Evolutionary conservation across 2,888 invertebrate genomes (phyloP), one percentile per base, ranked within the genome.

Genomic region (Malthinus seriepunctatus): DNA sequence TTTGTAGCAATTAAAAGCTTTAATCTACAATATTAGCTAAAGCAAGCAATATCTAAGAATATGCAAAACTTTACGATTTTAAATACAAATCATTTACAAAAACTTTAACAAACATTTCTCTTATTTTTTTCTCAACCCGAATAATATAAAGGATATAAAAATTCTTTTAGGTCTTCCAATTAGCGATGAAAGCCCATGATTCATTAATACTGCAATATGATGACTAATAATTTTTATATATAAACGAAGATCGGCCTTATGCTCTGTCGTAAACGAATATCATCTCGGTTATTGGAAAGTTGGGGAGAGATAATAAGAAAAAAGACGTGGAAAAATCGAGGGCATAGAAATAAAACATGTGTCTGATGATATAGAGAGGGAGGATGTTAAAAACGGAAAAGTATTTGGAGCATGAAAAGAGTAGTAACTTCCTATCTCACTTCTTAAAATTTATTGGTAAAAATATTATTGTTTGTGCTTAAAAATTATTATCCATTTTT

Each of bases 301-400:
- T 67, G 67, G 66, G 64, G 62, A 56, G 63, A 67, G 66, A 69
- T 68, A 69, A 68, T 67, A 68, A 70, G 67, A 65, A 66, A 64
- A 67, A 63, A 67, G 65, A 69, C 63, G 66, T 58, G 64, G 58
- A 64, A 63, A 63, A 67, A 62, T 58, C 63, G 66, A 62, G 56
- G 63, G 65, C 65, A 65, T 60, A 62, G 72, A 73, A 71, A 71
- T 73, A 73, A 73, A 73, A 72, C 72, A 73, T 72, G 69, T 72
- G 73, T 71, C 70, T 69, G 71, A 70, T 71, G 72, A 71, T 72
- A 70, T 70, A 70, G 70, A 69, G 67, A 65, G 67, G 67, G 69
- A 67, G 62, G 66, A 66, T 63, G 63, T 56, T 64, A 64, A 61
- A 23, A 67, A 62, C 67, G 67, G 66, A 67, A 67, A 67, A 67